Conservation (phyloP, 1,140 invertebrate genomes). For the Vollenhovia emeryi region DNA sequence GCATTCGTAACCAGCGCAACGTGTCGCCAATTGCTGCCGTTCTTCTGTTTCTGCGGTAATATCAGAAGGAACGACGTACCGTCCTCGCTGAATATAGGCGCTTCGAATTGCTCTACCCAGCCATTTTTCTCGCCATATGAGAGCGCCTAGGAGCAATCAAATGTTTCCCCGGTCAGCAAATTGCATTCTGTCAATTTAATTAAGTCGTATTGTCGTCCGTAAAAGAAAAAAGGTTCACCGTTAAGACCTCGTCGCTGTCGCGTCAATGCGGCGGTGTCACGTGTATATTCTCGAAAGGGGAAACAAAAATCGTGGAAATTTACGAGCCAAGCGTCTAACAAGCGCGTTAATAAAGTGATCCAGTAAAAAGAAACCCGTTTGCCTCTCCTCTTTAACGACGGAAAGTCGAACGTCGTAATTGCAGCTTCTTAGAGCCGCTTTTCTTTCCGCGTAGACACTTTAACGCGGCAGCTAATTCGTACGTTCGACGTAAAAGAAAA, state of each 20-base stretch:
- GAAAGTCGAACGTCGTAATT: not conserved
- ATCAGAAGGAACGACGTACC: conserved; percentile 87
- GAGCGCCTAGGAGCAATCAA: conserved; percentile 71
- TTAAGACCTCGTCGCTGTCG: not conserved
- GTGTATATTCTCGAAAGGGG: not conserved
- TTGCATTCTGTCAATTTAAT: conserved; percentile 6
- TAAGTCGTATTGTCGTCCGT: not conserved
- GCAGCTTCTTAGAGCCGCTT: not conserved
- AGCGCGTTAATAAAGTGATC: not conserved
- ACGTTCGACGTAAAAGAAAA: not conserved
- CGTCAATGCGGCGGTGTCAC: not conserved
- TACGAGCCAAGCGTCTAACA: not conserved
- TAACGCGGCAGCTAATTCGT: not conserved
- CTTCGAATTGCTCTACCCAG: conserved; percentile 89
- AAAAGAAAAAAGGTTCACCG: not conserved
- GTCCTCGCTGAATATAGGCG: conserved; percentile 87
- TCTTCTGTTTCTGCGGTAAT: conserved; percentile 87
- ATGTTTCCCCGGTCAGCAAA: conserved; percentile 8
- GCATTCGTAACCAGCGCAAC: conserved; percentile 86
- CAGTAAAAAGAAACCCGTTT: not conserved
- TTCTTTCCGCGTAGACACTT: not conserved
- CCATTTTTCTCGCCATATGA: conserved; percentile 85
- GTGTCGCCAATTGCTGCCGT: conserved; percentile 88
- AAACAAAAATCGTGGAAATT: not conserved
- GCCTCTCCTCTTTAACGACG: not conserved